These are phyloP conservation scores for Helicoverpa armigera DNA, from an alignment of 1,140 invertebrate genomes.

Conservation along the genomic window DNA sequence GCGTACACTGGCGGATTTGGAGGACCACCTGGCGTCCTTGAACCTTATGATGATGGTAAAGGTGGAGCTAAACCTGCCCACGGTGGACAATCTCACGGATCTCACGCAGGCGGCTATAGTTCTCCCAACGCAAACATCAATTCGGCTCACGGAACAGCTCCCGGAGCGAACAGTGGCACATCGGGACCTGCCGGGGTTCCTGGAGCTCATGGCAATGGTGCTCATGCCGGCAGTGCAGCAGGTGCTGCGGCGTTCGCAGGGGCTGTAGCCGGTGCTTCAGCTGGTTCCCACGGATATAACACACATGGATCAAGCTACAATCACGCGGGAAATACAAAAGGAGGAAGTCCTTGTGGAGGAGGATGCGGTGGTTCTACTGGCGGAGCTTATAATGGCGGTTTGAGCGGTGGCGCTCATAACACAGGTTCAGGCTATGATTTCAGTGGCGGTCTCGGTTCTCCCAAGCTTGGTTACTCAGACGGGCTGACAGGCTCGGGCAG, in stretches of 20 bases:
- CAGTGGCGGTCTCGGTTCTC: conserved; percentile 1
- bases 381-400: neutral
- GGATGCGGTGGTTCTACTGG: conserved; percentile 43
- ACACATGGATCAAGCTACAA: neutral
- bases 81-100: conserved; percentile 6
- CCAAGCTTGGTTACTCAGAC: conserved; percentile 6
- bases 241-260: conserved; percentile 55
- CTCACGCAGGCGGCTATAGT: neutral
- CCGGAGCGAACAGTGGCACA: neutral
- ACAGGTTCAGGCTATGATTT: conserved; percentile 3
- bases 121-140: conserved; percentile 24
- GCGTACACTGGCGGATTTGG: conserved; percentile 78
- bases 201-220: conserved; percentile 23
- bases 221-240: conserved; percentile 23
- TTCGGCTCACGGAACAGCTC: neutral
- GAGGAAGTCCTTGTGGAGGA: conserved; percentile 46
- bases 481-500: conserved; percentile 37
- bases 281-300: conserved; percentile 43
- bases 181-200: neutral
- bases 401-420: neutral
- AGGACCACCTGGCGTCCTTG: conserved; percentile 76
- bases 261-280: conserved; percentile 60
- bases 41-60: conserved; percentile 72
- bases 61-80: conserved; percentile 15
- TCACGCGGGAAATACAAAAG: conserved; percentile 24